Evolutionary conservation across 2,888 invertebrate species (phyloP).

Genomic region (Oeneis ivallda): DNA sequence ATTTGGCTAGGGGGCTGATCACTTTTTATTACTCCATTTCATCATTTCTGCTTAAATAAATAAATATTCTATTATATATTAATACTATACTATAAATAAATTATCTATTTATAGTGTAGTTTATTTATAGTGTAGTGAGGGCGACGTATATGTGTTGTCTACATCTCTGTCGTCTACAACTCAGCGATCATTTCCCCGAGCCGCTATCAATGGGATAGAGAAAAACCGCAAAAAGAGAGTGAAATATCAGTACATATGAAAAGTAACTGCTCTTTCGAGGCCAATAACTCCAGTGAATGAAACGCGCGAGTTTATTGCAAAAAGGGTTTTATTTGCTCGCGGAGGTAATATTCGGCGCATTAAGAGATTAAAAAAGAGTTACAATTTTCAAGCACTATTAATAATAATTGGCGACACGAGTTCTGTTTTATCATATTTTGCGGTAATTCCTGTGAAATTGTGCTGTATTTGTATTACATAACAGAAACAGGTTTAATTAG

Average conservation of each 20-base stretch:
- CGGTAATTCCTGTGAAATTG: background rate
- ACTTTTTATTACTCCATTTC: too few relatives aligned
- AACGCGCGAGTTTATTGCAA: slow-evolving; percentile 29
- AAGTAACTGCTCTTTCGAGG: slow-evolving; percentile 32
- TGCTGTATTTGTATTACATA: background rate
- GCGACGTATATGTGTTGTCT: too few relatives aligned
- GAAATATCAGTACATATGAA: slow-evolving; percentile 25
- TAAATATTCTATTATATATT: too few relatives aligned
- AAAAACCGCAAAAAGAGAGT: slow-evolving; percentile 26
- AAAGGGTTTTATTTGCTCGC: slow-evolving; percentile 26
- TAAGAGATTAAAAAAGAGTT: slow-evolving; percentile 23
- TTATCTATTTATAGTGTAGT: too few relatives aligned
- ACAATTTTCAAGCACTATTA: slow-evolving; percentile 7
- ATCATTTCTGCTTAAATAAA: too few relatives aligned
- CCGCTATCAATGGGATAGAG: slow-evolving; percentile 14
- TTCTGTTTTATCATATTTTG: slow-evolving; percentile 6
- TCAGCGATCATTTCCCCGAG: background rate
- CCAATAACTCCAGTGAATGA: slow-evolving; percentile 29
- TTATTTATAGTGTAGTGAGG: too few relatives aligned
- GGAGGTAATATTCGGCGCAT: slow-evolving; percentile 20
- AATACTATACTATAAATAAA: too few relatives aligned
- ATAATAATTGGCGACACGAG: slow-evolving; percentile 10
- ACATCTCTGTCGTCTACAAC: background rate
- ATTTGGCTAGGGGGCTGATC: too few relatives aligned
- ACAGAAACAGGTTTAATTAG: background rate